Evolutionary conservation across 2,888 invertebrate species (phyloP), one percentile per base, ranked within the genome.

Genomic region (Laspeyria flexula): DNA sequence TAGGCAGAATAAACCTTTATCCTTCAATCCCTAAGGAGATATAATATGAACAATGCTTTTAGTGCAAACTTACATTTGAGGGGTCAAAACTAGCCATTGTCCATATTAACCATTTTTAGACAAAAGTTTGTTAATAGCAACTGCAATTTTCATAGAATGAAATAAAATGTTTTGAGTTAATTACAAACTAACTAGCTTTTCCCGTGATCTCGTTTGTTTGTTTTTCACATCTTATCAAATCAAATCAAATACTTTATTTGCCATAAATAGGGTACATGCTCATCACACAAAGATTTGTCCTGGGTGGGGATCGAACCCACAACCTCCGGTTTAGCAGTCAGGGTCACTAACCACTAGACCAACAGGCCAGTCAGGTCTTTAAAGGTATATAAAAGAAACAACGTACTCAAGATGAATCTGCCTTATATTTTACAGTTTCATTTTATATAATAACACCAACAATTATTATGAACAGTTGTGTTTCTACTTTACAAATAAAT

Each of bases 11-110:
- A 80, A 85, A 64, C 67, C 62, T 65, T 59, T 60, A 71, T 68
- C 70, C 71, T 33, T 43, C 47, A 60, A 44, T 41, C 51, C 42
- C 51, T 18, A n/a, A 7, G 74, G 75, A 73, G 65, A 61, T 58
- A 54, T 47, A 35, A 63, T 57, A 64, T n/a, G 38, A 38, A 78
- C 80, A 78, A 84, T 79, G 86, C 87, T 86, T 86, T 86, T 84
- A 87, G 84, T 65, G 66, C 60, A 68, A 73, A 67, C 71, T 64
- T 56, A 60, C 63, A 68, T 67, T 72, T 64, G 70, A 34, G 40
- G 33, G 40, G 23, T 38, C 43, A 23, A 35, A 50, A 60, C 58
- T 62, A 65, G 41, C 34, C 21, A 3, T 23, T 18, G 40, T 40
- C 12, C 23, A 30, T 30, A 33, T 54, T 43, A 40, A 40, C 34